phyloP scores from a whole-genome alignment of 2,888 invertebrate species.

The Pyrrhosoma nymphula region DNA sequence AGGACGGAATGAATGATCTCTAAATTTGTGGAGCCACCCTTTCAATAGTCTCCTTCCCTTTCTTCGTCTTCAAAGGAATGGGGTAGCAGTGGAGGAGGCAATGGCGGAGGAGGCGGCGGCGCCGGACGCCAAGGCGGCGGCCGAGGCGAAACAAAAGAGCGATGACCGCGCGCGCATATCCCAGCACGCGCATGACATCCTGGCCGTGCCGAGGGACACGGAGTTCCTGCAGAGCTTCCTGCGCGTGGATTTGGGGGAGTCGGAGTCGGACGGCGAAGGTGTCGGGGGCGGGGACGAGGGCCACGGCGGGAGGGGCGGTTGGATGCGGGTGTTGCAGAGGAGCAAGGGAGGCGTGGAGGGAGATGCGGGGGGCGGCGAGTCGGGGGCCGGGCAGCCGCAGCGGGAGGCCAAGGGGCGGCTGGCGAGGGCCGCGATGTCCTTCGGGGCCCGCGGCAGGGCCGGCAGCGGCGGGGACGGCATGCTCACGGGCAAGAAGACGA shows the following conservation, averaged over 20 bases:
- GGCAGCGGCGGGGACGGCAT: conserved; percentile 17
- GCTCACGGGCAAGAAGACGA: conserved; percentile 70
- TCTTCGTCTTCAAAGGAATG: not conserved
- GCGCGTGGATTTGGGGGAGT: conserved; percentile 81
- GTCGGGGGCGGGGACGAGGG: conserved; percentile 45
- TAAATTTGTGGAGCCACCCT: too few relatives aligned
- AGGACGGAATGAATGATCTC: too few relatives aligned
- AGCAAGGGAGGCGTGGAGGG: not conserved
- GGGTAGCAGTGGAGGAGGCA: not conserved
- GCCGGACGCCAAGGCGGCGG: not conserved
- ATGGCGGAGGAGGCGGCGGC: not conserved
- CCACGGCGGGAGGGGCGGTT: conserved; percentile 35
- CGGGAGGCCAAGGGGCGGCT: conserved; percentile 68
- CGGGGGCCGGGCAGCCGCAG: conserved; percentile 64
- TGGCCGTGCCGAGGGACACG: conserved; percentile 85
- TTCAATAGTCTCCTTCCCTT: too few relatives aligned
- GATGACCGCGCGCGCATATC: conserved; percentile 58
- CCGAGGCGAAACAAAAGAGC: conserved; percentile 22
- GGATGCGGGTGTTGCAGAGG: not conserved
- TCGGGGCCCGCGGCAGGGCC: not conserved
- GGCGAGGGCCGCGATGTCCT: not conserved
- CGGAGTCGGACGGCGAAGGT: conserved; percentile 73
- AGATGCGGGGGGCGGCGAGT: conserved; percentile 37
- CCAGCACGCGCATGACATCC: conserved; percentile 80
- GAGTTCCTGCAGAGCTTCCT: conserved; percentile 91